Evolutionary conservation across 2,888 invertebrate genomes (phyloP), one percentile per base, ranked within the genome.

Genomic region (Aromia moschata): DNA sequence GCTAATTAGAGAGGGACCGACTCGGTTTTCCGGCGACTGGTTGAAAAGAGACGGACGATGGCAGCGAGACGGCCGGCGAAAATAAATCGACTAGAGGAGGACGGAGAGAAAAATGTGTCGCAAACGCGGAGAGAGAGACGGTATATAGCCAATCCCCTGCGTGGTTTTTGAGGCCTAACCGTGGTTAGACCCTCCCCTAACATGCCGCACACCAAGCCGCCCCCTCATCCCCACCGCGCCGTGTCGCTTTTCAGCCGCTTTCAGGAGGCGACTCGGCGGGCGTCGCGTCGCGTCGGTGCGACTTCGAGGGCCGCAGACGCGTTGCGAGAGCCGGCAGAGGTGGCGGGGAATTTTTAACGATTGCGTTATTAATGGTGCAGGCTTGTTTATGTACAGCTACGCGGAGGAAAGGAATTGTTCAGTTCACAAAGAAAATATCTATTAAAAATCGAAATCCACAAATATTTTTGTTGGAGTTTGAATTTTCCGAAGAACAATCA

Each of bases 111-210:
- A 58, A 67, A 63, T 58, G 65, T 55, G 56, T 52, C 40, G 51
- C 58, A 61, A n/a, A 65, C 67, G 60, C 64, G 60, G 59, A 56
- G 70, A 70, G 69, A 70, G 75, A 76, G 77, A 74, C 64, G 66
- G 67, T 70, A 72, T 71, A 72, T 73, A 75, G 81, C 81, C 81
- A 81, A 81, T 81, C 81, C 80, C 77, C 76, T 75, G 75, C 80
- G 81, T 74, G 81, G 81, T 81, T 81, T 81, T 81, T 81, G 81
- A 81, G 81, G 81, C 79, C 79, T 77, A 73, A 72, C 74, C 77
- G 81, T 77, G 81, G 81, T 81, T 80, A 78, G 81, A 76, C 77
- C 81, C 81, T 78, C 81, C 81, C 79, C 78, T 78, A 73, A 78
- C 80, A 78, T 78, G 78, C 79, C 79, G 74, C 79, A 79, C 75